Conservation (phyloP, 2,888 invertebrate species). For the Thera obeliscata region DNA sequence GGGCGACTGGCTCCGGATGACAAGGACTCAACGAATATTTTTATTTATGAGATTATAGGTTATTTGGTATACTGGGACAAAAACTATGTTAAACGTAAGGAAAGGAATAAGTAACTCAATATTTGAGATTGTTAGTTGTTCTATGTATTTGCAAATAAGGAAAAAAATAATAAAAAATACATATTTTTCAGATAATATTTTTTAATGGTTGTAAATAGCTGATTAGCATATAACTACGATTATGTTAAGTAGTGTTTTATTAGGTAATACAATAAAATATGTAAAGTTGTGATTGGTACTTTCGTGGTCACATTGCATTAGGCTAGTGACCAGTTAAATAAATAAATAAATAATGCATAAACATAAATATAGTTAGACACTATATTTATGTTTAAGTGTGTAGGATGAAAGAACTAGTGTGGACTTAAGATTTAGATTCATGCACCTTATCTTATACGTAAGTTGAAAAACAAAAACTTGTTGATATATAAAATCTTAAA, state of each 20-base stretch:
- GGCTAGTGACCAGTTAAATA: neutral
- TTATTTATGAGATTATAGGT: neutral
- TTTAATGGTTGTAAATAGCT: constrained; percentile 28
- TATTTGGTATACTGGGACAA: constrained; percentile 7
- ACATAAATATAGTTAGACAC: neutral
- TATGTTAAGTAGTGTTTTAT: neutral
- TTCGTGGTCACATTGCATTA: neutral
- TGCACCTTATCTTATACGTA: neutral
- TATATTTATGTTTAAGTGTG: neutral
- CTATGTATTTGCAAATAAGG: constrained; percentile 41
- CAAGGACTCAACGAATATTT: no score
- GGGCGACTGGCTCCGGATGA: no score
- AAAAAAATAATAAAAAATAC: constrained; percentile 11
- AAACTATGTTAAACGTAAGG: constrained; percentile 28
- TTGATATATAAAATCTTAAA: neutral
- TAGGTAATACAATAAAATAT: neutral
- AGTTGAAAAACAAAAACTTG: neutral
- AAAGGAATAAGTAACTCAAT: constrained; percentile 70
- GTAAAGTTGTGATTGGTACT: neutral
- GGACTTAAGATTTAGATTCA: neutral
- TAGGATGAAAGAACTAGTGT: neutral
- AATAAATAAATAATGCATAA: no score
- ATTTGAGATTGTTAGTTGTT: constrained; percentile 60
- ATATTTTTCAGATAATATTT: constrained; percentile 30
- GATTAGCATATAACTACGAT: neutral